phyloP scores from a whole-genome alignment of 2,113 vertebrate species.

The Tachysurus fulvidraco region DNA sequence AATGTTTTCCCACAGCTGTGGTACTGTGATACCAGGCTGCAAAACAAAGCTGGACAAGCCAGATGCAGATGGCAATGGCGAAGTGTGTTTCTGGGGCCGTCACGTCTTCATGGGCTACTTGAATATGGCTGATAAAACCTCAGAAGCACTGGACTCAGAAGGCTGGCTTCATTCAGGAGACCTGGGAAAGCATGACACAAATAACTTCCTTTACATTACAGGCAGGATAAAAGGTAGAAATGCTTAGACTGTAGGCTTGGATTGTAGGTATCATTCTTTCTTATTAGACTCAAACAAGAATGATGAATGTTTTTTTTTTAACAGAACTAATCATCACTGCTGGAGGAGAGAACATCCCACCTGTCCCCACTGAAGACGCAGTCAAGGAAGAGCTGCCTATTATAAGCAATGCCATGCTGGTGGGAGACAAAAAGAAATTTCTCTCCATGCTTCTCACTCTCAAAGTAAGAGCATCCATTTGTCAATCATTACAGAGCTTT shows the following conservation, averaged over 20 bases:
- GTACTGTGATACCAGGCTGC: conserved; percentile 68
- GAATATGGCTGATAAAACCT: conserved; percentile 70
- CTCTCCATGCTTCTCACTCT: conserved; percentile 77
- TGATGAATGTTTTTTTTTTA: neutral
- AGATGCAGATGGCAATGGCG: conserved; percentile 70
- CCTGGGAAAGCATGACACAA: conserved; percentile 65
- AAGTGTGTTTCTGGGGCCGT: conserved; percentile 79
- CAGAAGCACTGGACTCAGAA: conserved; percentile 69
- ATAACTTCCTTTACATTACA: conserved; percentile 74
- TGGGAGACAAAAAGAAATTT: conserved; percentile 79
- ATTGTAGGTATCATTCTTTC: neutral
- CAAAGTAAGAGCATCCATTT: conserved; percentile 63
- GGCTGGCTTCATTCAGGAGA: conserved; percentile 81
- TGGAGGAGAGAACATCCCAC: conserved; percentile 78
- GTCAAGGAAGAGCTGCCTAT: conserved; percentile 70
- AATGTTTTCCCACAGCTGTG: conserved; percentile 66
- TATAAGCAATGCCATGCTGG: conserved; percentile 75
- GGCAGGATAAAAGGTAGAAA: conserved; percentile 77
- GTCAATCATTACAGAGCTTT: neutral
- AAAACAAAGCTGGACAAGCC: conserved; percentile 69
- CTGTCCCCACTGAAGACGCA: conserved; percentile 73
- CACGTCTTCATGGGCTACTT: conserved; percentile 82
- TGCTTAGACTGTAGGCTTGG: neutral
- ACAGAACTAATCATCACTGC: conserved; percentile 80
- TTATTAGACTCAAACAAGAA: neutral